Evolutionary conservation across 2,797 vertebrate genomes (phyloP).

Genomic region (Margarornis squamiger): DNA sequence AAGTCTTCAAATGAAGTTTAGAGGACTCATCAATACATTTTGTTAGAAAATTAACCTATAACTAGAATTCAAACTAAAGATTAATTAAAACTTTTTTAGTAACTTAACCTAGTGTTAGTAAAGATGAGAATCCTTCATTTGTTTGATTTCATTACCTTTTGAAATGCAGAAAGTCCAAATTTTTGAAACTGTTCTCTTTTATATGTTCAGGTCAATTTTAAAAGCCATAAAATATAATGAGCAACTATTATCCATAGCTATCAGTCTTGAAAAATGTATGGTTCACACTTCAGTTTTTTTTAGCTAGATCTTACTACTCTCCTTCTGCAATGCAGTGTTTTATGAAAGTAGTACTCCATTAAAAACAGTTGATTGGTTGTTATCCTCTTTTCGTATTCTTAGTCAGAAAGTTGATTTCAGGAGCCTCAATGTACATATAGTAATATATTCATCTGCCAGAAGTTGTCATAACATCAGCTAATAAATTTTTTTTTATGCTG

Average conservation of each 20-base stretch:
- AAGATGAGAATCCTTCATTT: not conserved
- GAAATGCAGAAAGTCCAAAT: not conserved
- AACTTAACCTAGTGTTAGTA: not conserved
- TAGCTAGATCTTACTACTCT: not conserved
- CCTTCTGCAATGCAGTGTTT: not conserved
- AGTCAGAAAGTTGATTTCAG: slow-evolving; percentile 32
- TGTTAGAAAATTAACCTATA: not conserved
- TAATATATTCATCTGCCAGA: slow-evolving; percentile 40
- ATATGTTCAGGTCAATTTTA: not conserved
- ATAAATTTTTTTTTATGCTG: slow-evolving; percentile 46
- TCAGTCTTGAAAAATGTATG: not conserved
- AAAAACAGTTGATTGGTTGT: slow-evolving; percentile 24
- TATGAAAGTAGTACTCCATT: slow-evolving; percentile 20
- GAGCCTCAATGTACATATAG: not conserved
- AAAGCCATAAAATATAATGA: not conserved
- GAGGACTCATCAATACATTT: not conserved
- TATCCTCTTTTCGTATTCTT: not conserved
- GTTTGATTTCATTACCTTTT: not conserved
- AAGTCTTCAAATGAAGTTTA: not conserved
- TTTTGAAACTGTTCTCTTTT: not conserved
- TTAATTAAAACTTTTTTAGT: not conserved
- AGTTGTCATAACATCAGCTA: not conserved
- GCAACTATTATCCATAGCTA: not conserved
- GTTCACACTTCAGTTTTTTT: not conserved
- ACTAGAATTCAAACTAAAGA: not conserved